phyloP scores from a whole-genome alignment of 2,888 invertebrate genomes.

The Sturmia bella region DNA sequence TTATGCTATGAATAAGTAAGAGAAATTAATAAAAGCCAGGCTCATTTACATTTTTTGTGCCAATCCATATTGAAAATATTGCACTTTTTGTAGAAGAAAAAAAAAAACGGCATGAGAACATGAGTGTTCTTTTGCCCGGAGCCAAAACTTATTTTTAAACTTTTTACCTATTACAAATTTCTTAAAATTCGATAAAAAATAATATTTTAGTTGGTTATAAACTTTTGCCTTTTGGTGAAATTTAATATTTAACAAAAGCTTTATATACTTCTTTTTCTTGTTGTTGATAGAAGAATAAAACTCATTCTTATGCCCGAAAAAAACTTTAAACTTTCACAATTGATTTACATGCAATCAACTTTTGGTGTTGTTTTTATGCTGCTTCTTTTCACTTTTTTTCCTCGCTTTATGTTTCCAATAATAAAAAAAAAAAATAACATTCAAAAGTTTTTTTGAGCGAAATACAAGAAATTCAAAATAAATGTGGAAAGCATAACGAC shows the following conservation, averaged over 20 bases:
- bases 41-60: too few species aligned
- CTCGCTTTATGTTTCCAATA: constrained; percentile 40
- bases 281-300: neutral
- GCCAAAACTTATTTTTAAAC: too few species aligned
- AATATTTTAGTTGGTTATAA: constrained; percentile 18
- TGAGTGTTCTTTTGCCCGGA: too few species aligned
- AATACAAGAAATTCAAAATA: neutral
- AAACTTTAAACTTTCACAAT: constrained; percentile 45
- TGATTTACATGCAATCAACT: constrained; percentile 60
- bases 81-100: too few species aligned
- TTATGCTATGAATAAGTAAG: too few species aligned
- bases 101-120: too few species aligned
- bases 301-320: constrained; percentile 27
- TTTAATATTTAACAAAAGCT: constrained; percentile 28
- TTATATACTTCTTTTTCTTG: constrained; percentile 27
- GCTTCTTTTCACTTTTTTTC: constrained; percentile 2
- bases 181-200: neutral
- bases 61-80: too few species aligned
- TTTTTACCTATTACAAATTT: neutral
- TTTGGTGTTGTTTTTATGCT: constrained; percentile 23
- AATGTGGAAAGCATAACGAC: neutral
- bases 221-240: constrained; percentile 2
- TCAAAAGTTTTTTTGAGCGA: constrained; percentile 41
- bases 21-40: too few species aligned
- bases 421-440: constrained; percentile 46